Percentiles rank a stretch among this genome's conserved stretches.
Evolutionary conservation across 2,888 invertebrate species (phyloP).

Genomic region (Leptodirus hochenwartii): DNA sequence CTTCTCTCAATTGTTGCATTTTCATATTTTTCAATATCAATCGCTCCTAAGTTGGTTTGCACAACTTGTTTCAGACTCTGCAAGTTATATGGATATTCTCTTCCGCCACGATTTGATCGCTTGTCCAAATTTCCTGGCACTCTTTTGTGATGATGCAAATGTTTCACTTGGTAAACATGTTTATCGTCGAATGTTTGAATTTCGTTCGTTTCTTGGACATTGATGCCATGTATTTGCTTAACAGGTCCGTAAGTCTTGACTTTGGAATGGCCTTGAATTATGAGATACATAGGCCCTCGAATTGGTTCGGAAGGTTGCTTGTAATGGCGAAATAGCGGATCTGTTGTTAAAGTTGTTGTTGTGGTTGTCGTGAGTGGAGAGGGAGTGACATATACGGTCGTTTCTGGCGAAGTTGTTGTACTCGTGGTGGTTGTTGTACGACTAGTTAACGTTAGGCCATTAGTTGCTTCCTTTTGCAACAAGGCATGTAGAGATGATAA

Average conservation of each 20-base stretch:
- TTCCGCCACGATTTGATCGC: conserved; percentile 11
- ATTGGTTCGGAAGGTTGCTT: conserved; percentile 41
- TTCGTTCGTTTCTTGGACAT: conserved; percentile 33
- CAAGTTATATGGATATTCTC: conserved; percentile 20
- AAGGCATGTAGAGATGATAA: conserved; percentile 4
- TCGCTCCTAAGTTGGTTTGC: conserved; percentile 24
- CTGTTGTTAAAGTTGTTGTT: conserved; percentile 33
- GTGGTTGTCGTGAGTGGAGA: conserved; percentile 33
- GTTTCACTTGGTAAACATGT: conserved; percentile 31
- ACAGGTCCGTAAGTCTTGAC: conserved; percentile 65
- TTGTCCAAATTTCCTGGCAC: conserved; percentile 14
- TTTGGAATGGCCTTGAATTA: conserved; percentile 72
- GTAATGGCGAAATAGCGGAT: conserved; percentile 41
- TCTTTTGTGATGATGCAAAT: conserved; percentile 27
- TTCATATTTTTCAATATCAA: conserved; percentile 19
- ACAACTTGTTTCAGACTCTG: conserved; percentile 25
- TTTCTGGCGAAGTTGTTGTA: conserved; percentile 11
- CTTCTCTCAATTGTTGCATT: conserved; percentile 3
- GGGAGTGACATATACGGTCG: conserved; percentile 15
- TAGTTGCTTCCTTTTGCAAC: conserved; percentile 2
- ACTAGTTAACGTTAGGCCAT: not conserved
- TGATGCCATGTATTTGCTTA: conserved; percentile 28
- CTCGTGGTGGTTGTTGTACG: conserved; percentile 9
- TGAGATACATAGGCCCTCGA: conserved; percentile 49
- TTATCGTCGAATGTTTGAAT: conserved; percentile 32